These are phyloP conservation scores for Yponomeuta plumbellus DNA, from an alignment of 2,888 invertebrate genomes.

Conservation along the genomic window DNA sequence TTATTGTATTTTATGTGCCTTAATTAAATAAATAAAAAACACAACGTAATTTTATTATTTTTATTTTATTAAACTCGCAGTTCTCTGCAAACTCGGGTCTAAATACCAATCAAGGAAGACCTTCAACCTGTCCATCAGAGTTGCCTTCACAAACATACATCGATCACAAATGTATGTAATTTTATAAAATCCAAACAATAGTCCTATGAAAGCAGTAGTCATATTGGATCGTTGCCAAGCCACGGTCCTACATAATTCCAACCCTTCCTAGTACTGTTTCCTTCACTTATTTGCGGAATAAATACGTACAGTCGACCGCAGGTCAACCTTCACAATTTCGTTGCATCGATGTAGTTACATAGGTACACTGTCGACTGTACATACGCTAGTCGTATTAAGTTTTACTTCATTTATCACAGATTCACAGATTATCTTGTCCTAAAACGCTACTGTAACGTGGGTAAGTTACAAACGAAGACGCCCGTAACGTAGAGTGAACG, in stretches of 20 bases:
- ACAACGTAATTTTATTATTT: too few relatives aligned
- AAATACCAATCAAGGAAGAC: neutral
- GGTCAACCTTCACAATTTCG: too few relatives aligned
- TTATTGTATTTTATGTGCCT: too few relatives aligned
- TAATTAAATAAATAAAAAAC: too few relatives aligned
- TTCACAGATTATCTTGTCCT: too few relatives aligned
- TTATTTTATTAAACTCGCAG: neutral
- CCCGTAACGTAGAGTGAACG: too few relatives aligned
- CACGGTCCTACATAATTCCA: constrained; percentile 55
- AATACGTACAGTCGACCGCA: constrained; percentile 29
- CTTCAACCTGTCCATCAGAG: neutral
- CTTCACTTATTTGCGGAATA: constrained; percentile 40
- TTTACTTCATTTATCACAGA: too few relatives aligned
- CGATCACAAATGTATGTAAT: neutral
- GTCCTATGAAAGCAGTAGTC: neutral
- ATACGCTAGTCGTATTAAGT: too few relatives aligned
- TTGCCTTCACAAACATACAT: neutral
- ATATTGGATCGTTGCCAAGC: constrained; percentile 50
- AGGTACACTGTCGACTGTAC: too few relatives aligned
- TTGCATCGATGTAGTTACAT: too few relatives aligned
- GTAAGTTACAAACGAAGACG: too few relatives aligned
- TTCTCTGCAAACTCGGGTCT: neutral
- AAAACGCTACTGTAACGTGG: too few relatives aligned
- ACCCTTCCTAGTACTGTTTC: constrained; percentile 59
- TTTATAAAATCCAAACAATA: neutral